Evolutionary conservation across 2,797 vertebrate species (phyloP).

Genomic region (Ibycter americanus): DNA sequence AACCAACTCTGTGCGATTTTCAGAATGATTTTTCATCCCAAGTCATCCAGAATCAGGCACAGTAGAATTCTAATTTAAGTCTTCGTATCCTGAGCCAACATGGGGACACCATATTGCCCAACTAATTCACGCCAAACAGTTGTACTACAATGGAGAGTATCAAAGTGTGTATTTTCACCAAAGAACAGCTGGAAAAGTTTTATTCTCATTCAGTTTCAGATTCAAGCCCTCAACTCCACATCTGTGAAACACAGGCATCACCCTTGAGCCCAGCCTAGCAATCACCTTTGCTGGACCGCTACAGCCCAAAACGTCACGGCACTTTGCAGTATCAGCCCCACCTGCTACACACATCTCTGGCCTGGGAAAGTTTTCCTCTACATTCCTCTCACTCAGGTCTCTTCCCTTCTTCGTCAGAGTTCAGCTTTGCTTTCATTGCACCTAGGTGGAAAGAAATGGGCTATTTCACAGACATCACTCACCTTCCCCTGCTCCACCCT

Average conservation of each 20-base stretch:
- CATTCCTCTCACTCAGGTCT: not conserved
- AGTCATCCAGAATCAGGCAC: not conserved
- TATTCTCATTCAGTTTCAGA: not conserved
- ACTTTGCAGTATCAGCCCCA: not conserved
- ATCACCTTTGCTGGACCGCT: not conserved
- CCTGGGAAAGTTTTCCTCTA: not conserved
- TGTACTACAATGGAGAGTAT: not conserved
- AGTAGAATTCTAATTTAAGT: not conserved
- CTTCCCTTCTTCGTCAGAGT: not conserved
- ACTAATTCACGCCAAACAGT: not conserved
- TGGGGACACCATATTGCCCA: rapidly evolving
- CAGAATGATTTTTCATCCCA: not conserved
- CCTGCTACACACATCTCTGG: not conserved
- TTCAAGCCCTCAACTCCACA: not conserved
- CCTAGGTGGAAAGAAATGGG: not conserved
- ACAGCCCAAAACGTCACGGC: not conserved
- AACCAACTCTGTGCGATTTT: not conserved
- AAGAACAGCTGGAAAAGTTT: not conserved
- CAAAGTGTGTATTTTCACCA: not conserved
- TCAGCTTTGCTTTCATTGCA: not conserved
- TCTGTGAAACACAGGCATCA: not conserved
- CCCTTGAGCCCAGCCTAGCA: not conserved
- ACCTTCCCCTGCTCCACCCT: not conserved
- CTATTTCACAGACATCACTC: not conserved
- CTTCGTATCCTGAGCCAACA: not conserved